Percentiles rank a stretch among this genome's conserved stretches.
These are phyloP conservation scores for Neopipo cinnamomea DNA, from an alignment of 2,113 vertebrate genomes.

Conservation along the genomic window DNA sequence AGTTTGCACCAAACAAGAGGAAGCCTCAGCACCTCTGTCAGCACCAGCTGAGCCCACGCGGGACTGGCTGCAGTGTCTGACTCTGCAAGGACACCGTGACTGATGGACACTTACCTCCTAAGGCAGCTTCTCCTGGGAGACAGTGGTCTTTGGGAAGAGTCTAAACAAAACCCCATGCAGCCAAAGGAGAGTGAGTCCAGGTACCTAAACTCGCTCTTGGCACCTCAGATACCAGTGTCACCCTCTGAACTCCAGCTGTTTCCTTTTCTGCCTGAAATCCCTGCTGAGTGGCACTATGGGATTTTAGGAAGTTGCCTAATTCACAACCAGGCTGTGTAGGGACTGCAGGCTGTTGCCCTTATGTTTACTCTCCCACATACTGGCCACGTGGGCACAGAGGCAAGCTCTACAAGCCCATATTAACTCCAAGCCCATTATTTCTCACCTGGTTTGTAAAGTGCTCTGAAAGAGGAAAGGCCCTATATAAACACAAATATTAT, in stretches of 20 bases:
- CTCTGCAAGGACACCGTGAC: neutral
- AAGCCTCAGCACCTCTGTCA: neutral
- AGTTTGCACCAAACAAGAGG: rapidly evolving
- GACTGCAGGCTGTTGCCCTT: neutral
- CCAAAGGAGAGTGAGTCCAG: neutral
- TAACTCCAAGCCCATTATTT: neutral
- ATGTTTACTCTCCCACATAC: neutral
- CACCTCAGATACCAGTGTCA: neutral
- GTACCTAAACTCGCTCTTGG: neutral
- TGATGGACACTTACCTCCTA: neutral
- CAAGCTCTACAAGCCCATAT: rapidly evolving
- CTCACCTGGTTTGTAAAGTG: neutral
- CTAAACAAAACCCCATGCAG: neutral
- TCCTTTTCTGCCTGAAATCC: neutral
- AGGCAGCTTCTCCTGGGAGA: neutral
- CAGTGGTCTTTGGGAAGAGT: neutral
- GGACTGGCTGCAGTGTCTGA: rapidly evolving
- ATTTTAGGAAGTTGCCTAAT: neutral
- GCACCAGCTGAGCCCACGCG: neutral
- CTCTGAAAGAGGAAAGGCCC: neutral
- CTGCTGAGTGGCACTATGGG: neutral
- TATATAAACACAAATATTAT: neutral
- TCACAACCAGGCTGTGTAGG: neutral
- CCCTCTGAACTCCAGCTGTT: neutral
- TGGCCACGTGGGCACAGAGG: neutral